A percentile compares a stretch with the other conserved stretches of the same genome.
Conservation (phyloP, 2,113 vertebrate genomes). For the Hucho hucho region DNA sequence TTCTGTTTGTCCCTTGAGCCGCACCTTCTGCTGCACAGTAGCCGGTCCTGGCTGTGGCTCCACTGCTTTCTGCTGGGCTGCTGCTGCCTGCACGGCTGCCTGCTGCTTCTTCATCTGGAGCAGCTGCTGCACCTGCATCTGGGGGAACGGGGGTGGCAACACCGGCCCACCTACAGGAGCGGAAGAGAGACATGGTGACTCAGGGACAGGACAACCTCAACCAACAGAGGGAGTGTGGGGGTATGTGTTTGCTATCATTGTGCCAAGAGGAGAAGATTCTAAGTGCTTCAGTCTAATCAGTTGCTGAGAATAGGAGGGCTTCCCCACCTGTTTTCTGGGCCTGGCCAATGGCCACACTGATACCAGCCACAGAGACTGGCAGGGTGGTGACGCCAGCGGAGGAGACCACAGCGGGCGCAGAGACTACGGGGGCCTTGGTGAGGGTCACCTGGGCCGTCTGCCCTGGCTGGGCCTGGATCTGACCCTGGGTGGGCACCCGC, state of each 20-base stretch:
- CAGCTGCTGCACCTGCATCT: slow-evolving; percentile 75
- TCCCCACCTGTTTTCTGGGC: slow-evolving; percentile 79
- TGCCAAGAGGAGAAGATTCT: not conserved
- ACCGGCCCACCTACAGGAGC: slow-evolving; percentile 74
- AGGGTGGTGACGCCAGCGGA: slow-evolving; percentile 85
- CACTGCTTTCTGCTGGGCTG: slow-evolving; percentile 81
- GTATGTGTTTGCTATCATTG: not conserved
- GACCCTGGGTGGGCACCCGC: slow-evolving; percentile 80
- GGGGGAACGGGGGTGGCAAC: slow-evolving; percentile 74
- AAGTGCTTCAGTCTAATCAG: not conserved
- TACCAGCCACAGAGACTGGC: slow-evolving; percentile 83
- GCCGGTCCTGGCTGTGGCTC: slow-evolving; percentile 82
- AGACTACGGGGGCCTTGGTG: slow-evolving; percentile 86
- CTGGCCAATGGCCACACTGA: slow-evolving; percentile 85
- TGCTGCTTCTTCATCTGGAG: slow-evolving; percentile 78
- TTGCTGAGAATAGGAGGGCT: not conserved
- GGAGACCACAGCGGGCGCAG: slow-evolving; percentile 84
- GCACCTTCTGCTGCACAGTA: slow-evolving; percentile 85
- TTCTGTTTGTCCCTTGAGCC: not conserved
- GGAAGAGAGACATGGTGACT: not conserved
- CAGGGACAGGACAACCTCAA: not conserved
- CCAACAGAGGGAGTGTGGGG: not conserved
- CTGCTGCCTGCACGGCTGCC: slow-evolving; percentile 70
- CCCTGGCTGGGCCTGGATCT: slow-evolving; percentile 78
- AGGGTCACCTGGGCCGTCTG: slow-evolving; percentile 85